phyloP scores from a whole-genome alignment of 2,888 invertebrate species.

The Camponotus fellah region DNA sequence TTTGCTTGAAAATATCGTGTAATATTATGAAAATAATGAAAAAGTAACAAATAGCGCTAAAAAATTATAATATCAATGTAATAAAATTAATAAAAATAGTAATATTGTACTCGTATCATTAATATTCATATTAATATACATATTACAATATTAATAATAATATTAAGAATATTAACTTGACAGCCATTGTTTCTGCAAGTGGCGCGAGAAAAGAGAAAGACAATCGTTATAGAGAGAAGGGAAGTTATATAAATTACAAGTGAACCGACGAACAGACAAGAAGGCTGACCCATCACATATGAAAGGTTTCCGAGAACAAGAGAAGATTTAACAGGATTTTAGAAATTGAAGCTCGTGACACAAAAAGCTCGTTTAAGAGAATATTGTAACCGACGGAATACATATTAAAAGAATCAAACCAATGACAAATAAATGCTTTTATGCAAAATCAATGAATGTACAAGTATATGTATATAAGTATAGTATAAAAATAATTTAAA shows the following conservation, averaged over 20 bases:
- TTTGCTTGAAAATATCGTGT: background rate
- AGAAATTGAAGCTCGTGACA: conserved; percentile 50
- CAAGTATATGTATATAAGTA: background rate
- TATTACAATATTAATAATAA: background rate
- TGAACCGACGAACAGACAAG: background rate
- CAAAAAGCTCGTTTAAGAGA: conserved; percentile 42
- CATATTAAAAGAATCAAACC: conserved; percentile 51
- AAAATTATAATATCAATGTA: background rate
- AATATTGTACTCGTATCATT: background rate
- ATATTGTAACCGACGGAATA: conserved; percentile 41
- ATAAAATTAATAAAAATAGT: background rate
- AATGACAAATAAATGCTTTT: conserved; percentile 59
- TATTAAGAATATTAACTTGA: background rate
- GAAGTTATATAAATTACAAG: conserved; percentile 48
- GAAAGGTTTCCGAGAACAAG: conserved; percentile 51
- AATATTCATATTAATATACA: background rate
- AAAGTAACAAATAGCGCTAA: background rate
- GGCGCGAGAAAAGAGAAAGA: conserved; percentile 7
- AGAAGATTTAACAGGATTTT: conserved; percentile 30
- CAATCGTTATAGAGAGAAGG: conserved; percentile 39
- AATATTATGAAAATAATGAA: background rate
- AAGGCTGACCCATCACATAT: conserved; percentile 9
- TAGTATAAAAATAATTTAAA: background rate
- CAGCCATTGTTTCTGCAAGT: background rate
- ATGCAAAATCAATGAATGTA: conserved; percentile 64